These are phyloP conservation scores for Rhynchonema sp. DNA, from an alignment of 2,888 invertebrate species.

Conservation along the genomic window DNA sequence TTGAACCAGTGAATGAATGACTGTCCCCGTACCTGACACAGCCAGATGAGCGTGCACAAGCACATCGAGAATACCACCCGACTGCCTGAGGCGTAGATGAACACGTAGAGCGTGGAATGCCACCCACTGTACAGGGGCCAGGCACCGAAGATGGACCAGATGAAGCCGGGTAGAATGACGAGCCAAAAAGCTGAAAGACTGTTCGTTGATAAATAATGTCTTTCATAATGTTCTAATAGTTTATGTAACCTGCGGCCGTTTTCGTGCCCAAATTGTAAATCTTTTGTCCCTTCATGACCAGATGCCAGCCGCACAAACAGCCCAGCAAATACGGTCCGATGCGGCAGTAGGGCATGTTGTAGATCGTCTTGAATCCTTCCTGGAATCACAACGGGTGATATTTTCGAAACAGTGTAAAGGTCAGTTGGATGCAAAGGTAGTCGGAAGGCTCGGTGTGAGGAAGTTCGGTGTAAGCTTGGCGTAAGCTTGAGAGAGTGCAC, in stretches of 20 bases:
- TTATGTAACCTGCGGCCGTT: too few species aligned
- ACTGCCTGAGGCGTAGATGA: neutral
- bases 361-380: constrained; percentile 9
- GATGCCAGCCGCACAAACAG: constrained; percentile 22
- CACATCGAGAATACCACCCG: neutral
- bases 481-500: too few species aligned
- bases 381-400: neutral
- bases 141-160: constrained; percentile 2
- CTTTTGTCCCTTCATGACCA: neutral
- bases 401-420: too few species aligned
- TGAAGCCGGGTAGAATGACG: too few species aligned
- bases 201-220: too few species aligned
- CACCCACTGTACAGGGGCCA: neutral
- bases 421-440: too few species aligned
- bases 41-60: neutral
- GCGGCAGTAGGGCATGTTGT: constrained; percentile 25
- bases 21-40: neutral
- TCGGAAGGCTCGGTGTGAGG: too few species aligned
- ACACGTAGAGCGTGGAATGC: neutral
- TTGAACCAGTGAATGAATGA: too few species aligned
- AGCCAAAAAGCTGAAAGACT: neutral
- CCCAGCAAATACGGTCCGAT: constrained; percentile 28
- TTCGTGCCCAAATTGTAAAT: too few species aligned
- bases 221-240: too few species aligned
- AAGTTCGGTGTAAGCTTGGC: too few species aligned